Conservation (phyloP, 2,797 vertebrate genomes). For the Lagodon rhomboides region DNA sequence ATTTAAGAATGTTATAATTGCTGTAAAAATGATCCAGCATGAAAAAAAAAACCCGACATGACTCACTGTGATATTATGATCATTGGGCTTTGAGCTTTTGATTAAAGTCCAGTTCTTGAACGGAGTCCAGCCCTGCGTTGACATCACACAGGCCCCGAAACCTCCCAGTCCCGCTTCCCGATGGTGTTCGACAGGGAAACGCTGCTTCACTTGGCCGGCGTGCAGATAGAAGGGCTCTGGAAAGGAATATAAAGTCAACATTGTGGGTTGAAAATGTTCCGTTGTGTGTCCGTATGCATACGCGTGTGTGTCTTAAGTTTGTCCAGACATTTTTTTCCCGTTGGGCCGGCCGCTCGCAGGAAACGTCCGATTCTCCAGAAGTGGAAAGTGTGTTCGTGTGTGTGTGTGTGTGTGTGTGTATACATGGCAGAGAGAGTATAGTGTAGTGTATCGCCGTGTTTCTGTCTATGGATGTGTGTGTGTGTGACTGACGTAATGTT, state of each 20-base stretch:
- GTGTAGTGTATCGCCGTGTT: constrained; percentile 39
- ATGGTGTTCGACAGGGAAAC: constrained; percentile 59
- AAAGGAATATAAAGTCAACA: constrained; percentile 83
- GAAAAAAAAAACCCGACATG: constrained; percentile 12
- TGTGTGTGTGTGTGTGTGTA: constrained; percentile 2
- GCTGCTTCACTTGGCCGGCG: constrained; percentile 69
- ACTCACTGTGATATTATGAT: constrained; percentile 26
- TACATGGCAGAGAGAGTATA: constrained; percentile 28
- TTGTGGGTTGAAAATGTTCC: constrained; percentile 82
- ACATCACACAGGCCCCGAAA: constrained; percentile 55
- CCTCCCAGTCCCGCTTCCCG: constrained; percentile 51
- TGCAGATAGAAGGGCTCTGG: constrained; percentile 68
- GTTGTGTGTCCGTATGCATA: constrained; percentile 53
- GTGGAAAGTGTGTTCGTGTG: constrained; percentile 73
- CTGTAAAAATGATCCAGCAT: constrained; percentile 13
- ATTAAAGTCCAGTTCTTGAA: constrained; percentile 47
- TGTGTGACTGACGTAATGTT: constrained; percentile 78
- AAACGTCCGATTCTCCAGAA: constrained; percentile 73
- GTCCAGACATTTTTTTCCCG: constrained; percentile 80
- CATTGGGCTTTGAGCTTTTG: constrained; percentile 35
- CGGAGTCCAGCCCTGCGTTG: constrained; percentile 43
- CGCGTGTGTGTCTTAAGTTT: constrained; percentile 70
- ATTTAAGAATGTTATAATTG: constrained; percentile 28
- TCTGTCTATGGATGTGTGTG: constrained; percentile 43
- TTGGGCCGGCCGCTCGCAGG: constrained; percentile 63